Evolutionary conservation across 2,888 invertebrate species (phyloP), one percentile per base, ranked within the genome.

Genomic region (Diarsia mendica): DNA sequence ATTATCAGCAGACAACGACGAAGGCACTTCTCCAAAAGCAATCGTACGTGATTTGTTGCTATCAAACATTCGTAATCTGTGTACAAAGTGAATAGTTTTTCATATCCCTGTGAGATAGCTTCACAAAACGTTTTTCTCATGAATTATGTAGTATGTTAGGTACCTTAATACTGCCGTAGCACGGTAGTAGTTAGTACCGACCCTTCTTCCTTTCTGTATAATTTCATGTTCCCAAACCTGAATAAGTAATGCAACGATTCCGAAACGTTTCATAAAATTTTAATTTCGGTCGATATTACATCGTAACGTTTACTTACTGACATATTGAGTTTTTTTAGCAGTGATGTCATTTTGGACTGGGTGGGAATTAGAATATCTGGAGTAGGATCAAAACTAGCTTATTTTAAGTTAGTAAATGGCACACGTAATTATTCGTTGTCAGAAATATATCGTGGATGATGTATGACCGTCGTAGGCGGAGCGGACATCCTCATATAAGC

Each of bases 401-500:
- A 44, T 67, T 70, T 71, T 63, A 28, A 77, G 68, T 64, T 70
- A 60, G 64, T 61, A 72, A 79, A 75, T 76, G 67, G 68, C 46
- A 55, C 49, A 67, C 78, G 67, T 86, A 88, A 86, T 86, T 88
- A 83, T 79, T 77, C 63, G 64, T 67, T 72, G 87, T 86, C 79
- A 86, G 81, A 88, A 78, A 83, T 86, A 65, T 83, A 86, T 86
- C 86, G 76, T 80, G 88, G 85, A 89, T 92, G 91, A 93, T 92
- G 89, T 88, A 92, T 90, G 80, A 83, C 68, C 79, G 65, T 89
- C 39, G 95, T 95, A 91, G 95, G 94, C 85, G 88, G 90, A 89
- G 87, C 92, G 96, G 96, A 96, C 90, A 94, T 96, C 96, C 96
- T 96, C 83, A 95, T 96, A 94, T 91, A 92, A 90, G 91, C 91